These are phyloP conservation scores for Sarotherodon lohbergeri DNA, from an alignment of 2,113 vertebrate species.

Conservation along the genomic window DNA sequence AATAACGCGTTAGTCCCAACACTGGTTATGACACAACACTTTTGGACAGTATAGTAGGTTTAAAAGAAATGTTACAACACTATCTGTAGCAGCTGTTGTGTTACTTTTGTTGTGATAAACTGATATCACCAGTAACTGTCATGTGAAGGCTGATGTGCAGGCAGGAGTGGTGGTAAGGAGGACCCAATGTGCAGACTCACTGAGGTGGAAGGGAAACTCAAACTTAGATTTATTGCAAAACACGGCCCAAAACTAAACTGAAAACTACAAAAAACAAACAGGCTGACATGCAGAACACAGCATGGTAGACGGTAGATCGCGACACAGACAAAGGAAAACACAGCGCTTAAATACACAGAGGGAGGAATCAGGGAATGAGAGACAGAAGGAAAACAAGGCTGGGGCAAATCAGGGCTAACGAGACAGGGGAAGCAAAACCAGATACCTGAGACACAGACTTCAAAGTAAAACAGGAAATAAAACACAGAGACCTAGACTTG, in stretches of 20 bases:
- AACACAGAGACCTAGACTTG: background rate
- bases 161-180: background rate
- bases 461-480: background rate
- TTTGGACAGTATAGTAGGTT: background rate
- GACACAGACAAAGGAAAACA: background rate
- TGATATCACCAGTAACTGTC: background rate
- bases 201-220: accelerated
- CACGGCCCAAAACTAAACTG: background rate
- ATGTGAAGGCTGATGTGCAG: background rate
- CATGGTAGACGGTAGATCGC: accelerated
- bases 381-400: background rate
- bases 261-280: background rate
- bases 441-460: accelerated
- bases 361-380: background rate
- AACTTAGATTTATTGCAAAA: background rate
- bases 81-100: background rate
- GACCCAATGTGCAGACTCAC: background rate
- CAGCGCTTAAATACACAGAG: background rate
- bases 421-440: background rate
- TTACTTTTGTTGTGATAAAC: background rate
- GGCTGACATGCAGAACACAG: background rate
- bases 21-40: background rate
- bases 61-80: background rate
- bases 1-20: too few species aligned
- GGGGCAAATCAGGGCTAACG: background rate